phyloP scores from a whole-genome alignment of 2,113 vertebrate species.

The Eclectus roratus region DNA sequence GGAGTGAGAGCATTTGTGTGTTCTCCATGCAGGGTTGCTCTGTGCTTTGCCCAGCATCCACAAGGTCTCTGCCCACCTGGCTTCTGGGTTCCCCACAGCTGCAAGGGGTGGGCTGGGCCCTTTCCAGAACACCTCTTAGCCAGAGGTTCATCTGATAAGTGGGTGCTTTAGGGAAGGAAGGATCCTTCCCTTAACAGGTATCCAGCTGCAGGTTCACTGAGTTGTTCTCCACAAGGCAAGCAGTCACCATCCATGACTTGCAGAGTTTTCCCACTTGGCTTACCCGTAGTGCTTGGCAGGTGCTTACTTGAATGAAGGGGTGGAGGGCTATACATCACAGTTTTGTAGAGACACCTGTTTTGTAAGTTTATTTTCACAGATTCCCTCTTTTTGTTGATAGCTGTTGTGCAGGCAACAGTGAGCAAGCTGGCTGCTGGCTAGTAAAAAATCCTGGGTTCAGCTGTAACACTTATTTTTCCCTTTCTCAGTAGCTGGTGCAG shows the following conservation, averaged over 20 bases:
- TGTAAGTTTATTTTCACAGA: not conserved
- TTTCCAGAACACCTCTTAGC: not conserved
- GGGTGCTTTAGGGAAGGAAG: not conserved
- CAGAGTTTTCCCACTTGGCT: not conserved
- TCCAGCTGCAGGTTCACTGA: not conserved
- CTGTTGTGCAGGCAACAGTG: not conserved
- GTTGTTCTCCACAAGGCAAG: not conserved
- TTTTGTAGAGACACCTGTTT: not conserved
- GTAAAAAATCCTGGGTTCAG: not conserved
- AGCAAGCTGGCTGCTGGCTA: not conserved
- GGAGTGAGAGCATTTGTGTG: not conserved
- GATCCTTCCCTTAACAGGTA: not conserved
- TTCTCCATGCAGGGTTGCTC: rapidly evolving
- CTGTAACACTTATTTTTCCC: not conserved
- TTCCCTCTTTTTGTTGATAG: not conserved
- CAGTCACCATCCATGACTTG: not conserved
- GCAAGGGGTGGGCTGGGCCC: not conserved
- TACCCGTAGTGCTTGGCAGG: rapidly evolving
- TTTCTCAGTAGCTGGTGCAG: not conserved
- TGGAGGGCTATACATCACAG: not conserved
- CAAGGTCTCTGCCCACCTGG: not conserved
- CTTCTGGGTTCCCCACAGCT: not conserved
- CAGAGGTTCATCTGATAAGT: not conserved
- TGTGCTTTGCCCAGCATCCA: not conserved
- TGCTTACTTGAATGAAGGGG: not conserved